These are phyloP conservation scores for Trisateles emortualis DNA, from an alignment of 2,888 invertebrate species.

Conservation along the genomic window DNA sequence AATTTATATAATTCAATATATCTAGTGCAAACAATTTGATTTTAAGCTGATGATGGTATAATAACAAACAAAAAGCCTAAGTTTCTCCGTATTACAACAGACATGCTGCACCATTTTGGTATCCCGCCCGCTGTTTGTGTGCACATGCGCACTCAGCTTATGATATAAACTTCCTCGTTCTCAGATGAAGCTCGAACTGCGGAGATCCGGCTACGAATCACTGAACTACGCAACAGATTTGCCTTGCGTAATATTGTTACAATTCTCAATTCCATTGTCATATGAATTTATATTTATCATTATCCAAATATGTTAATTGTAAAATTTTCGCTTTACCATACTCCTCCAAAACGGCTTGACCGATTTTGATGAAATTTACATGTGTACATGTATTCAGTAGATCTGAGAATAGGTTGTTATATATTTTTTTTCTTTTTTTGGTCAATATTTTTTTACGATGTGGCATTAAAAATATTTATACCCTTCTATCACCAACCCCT, in stretches of 20 bases:
- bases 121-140: slow-evolving; percentile 57
- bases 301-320: slow-evolving; percentile 30
- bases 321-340: slow-evolving; percentile 7
- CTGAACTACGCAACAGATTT: slow-evolving; percentile 40
- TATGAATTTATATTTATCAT: slow-evolving; percentile 22
- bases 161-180: slow-evolving; percentile 23
- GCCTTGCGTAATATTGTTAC: slow-evolving; percentile 40
- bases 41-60: too few species aligned
- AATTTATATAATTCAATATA: too few species aligned
- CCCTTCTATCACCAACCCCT: too few species aligned
- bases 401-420: too few species aligned
- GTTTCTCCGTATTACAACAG: too few species aligned
- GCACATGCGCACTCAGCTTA: slow-evolving; percentile 62
- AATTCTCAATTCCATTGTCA: slow-evolving; percentile 29
- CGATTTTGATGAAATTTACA: too few species aligned
- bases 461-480: too few species aligned
- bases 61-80: too few species aligned
- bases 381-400: background rate
- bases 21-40: too few species aligned
- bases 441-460: background rate
- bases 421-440: too few species aligned
- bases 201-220: slow-evolving; percentile 30
- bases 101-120: slow-evolving; percentile 47
- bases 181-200: slow-evolving; percentile 29
- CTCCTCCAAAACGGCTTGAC: too few species aligned